These are phyloP conservation scores for Coreius guichenoti DNA, from an alignment of 2,797 vertebrate genomes.

Conservation along the genomic window DNA sequence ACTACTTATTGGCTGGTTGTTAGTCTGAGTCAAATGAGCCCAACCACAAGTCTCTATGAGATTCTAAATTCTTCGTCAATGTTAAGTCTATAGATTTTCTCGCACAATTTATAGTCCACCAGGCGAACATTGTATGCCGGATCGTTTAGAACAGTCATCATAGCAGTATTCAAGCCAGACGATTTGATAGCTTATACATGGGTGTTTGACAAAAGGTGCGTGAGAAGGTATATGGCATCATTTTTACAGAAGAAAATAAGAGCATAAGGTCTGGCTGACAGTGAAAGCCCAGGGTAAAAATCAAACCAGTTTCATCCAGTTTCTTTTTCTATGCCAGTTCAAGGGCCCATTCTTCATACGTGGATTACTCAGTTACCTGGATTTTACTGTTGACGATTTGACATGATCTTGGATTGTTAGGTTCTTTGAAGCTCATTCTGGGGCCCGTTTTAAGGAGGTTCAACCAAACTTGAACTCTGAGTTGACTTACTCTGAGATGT, in stretches of 20 bases:
- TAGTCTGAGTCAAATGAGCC: background rate
- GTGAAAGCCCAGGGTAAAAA: background rate
- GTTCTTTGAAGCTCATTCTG: background rate
- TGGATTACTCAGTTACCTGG: background rate
- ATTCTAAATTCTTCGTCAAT: background rate
- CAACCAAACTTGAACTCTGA: no score
- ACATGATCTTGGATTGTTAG: background rate
- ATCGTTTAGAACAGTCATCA: background rate
- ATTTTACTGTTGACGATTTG: background rate
- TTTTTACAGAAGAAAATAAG: background rate
- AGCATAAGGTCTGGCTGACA: background rate
- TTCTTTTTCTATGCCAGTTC: background rate
- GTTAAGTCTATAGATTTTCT: background rate
- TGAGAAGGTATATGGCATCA: background rate
- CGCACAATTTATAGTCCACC: background rate
- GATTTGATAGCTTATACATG: background rate
- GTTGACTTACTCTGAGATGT: no score
- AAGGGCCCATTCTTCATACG: background rate
- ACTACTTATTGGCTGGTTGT: background rate
- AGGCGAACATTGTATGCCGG: background rate
- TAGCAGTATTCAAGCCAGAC: background rate
- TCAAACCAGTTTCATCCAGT: background rate
- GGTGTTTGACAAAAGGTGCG: background rate
- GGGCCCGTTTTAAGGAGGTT: no score
- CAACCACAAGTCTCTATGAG: background rate